phyloP scores from a whole-genome alignment of 2,888 invertebrate species.

The Tipula unca region DNA sequence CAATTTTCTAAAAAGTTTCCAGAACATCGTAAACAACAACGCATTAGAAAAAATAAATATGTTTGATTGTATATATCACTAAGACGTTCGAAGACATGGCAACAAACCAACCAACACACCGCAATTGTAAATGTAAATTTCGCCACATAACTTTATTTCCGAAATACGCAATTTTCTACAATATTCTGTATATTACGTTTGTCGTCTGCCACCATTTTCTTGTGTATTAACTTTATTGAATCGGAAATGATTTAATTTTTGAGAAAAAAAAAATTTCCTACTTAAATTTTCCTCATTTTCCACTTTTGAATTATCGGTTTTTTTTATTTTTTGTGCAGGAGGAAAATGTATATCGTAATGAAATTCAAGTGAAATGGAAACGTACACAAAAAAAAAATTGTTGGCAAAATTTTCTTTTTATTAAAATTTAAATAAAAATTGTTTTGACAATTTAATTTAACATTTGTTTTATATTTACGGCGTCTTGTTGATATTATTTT shows the following conservation, averaged over 20 bases:
- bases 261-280: not conserved
- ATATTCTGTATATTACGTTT: not conserved
- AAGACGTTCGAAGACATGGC: not conserved
- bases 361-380: slow-evolving; percentile 14
- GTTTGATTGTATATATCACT: too few species aligned
- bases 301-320: not conserved
- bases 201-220: not conserved
- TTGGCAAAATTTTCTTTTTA: not conserved
- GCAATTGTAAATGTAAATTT: not conserved
- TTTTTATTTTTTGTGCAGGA: not conserved
- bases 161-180: not conserved
- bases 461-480: not conserved
- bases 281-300: not conserved
- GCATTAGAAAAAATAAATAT: too few species aligned
- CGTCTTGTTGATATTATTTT: not conserved
- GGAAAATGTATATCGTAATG: not conserved
- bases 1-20: too few species aligned
- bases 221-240: not conserved
- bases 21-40: too few species aligned
- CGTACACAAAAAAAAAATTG: not conserved
- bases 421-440: slow-evolving; percentile 14
- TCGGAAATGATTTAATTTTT: slow-evolving; percentile 14
- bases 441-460: not conserved
- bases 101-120: not conserved
- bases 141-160: not conserved